phyloP scores from a whole-genome alignment of 1,140 invertebrate species.

The Bradynema listronoti region DNA sequence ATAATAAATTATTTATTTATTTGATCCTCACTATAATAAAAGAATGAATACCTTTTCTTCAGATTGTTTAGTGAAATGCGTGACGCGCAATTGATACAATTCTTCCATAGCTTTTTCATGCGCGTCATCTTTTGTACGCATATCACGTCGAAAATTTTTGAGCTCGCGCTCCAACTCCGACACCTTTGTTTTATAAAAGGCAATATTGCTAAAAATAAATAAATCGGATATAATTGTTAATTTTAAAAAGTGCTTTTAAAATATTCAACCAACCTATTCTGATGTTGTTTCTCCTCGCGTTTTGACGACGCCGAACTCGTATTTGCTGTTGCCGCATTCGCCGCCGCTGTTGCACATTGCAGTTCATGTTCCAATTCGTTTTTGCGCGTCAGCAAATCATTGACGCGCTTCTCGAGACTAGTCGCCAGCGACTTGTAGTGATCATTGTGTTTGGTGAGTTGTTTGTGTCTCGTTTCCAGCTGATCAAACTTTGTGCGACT shows the following conservation, averaged over 20 bases:
- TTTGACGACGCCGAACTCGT: too few species aligned
- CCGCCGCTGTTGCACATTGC: constrained; percentile 30
- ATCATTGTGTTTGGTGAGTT: constrained; percentile 38
- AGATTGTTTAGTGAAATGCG: too few species aligned
- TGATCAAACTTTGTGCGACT: constrained; percentile 30
- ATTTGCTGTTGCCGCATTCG: too few species aligned
- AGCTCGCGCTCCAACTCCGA: constrained; percentile 29
- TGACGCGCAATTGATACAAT: constrained; percentile 18
- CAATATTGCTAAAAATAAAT: neutral
- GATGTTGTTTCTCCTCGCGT: constrained; percentile 11
- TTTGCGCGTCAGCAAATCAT: constrained; percentile 34
- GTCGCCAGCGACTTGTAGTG: constrained; percentile 21
- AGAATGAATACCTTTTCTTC: too few species aligned
- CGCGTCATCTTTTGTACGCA: constrained; percentile 31
- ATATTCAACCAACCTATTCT: constrained; percentile 8
- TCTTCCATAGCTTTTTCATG: constrained; percentile 33
- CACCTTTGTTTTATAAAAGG: constrained; percentile 25
- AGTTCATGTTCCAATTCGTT: constrained; percentile 39
- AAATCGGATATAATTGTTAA: neutral
- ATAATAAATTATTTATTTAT: too few species aligned
- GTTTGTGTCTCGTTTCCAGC: constrained; percentile 27
- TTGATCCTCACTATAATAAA: too few species aligned
- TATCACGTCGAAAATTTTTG: constrained; percentile 25
- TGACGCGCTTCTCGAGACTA: constrained; percentile 39
- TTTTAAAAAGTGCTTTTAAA: neutral